phyloP scores from a whole-genome alignment of 92 coral and sea anemone genomes.

The Virgularia gustaviana region DNA sequence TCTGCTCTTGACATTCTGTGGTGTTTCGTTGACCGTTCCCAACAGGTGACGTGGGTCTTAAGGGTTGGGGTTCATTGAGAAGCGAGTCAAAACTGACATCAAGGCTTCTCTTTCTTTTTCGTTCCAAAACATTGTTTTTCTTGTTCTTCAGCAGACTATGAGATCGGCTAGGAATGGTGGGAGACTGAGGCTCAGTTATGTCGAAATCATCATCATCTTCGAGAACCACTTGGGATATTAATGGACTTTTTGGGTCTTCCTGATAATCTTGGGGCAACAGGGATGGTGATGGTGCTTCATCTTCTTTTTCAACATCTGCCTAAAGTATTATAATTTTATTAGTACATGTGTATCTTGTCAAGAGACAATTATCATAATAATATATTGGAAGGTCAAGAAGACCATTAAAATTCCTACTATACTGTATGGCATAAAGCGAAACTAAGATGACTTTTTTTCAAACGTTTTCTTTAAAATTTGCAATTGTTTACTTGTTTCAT shows the following conservation, averaged over 20 bases:
- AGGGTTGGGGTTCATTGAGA: not conserved
- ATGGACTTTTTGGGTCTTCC: not conserved
- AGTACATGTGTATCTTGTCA: too few relatives aligned
- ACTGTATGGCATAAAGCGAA: too few relatives aligned
- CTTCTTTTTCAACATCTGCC: not conserved
- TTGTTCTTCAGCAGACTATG: not conserved
- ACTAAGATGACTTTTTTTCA: too few relatives aligned
- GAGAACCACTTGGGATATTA: constrained; percentile 4
- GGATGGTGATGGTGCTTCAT: constrained; percentile 4
- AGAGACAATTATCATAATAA: too few relatives aligned
- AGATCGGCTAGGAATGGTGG: constrained; percentile 20
- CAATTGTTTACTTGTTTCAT: too few relatives aligned
- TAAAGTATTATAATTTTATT: too few relatives aligned
- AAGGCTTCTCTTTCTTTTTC: not conserved
- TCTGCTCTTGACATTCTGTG: not conserved
- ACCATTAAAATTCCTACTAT: too few relatives aligned
- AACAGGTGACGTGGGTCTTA: too few relatives aligned
- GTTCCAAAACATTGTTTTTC: not conserved
- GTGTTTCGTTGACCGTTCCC: not conserved
- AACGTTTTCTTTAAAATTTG: too few relatives aligned
- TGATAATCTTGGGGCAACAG: not conserved
- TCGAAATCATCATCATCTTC: constrained; percentile 14
- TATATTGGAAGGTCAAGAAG: too few relatives aligned
- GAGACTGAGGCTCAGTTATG: constrained; percentile 22
- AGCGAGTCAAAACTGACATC: not conserved